Percentiles rank a stretch among this genome's conserved stretches.
These are phyloP conservation scores for Macropus fuliginosus DNA, from an alignment of 2,797 vertebrate species.

Conservation along the genomic window DNA sequence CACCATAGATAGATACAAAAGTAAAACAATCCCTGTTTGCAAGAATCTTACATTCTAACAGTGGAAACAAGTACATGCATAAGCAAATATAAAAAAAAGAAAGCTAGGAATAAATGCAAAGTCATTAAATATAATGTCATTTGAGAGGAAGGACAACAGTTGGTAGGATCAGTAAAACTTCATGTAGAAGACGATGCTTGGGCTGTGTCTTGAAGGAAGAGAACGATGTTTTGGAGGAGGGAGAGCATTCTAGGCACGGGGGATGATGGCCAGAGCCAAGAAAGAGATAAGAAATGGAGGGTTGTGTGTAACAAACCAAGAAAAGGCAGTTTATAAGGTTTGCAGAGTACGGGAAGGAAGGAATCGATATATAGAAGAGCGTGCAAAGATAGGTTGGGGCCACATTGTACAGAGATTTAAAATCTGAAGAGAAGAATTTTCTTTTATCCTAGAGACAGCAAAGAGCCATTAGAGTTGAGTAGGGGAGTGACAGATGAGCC, in stretches of 20 bases:
- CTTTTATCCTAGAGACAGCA: too few species aligned
- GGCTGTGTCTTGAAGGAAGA: background rate
- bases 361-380: background rate
- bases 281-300: background rate
- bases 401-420: too few species aligned
- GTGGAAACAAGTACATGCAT: background rate
- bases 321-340: background rate
- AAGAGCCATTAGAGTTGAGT: background rate
- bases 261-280: background rate
- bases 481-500: background rate
- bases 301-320: background rate
- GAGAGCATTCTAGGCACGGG: background rate
- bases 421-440: too few species aligned
- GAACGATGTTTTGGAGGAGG: background rate
- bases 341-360: background rate
- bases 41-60: background rate
- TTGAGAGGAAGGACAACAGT: background rate
- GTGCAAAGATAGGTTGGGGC: background rate
- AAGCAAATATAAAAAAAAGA: background rate
- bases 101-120: background rate
- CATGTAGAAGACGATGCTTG: background rate
- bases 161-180: background rate
- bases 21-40: background rate
- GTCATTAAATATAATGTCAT: background rate
- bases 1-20: background rate